Base-by-base conservation (phyloP, 2,888 invertebrate genomes). In the Hypomecis atomaria region DNA sequence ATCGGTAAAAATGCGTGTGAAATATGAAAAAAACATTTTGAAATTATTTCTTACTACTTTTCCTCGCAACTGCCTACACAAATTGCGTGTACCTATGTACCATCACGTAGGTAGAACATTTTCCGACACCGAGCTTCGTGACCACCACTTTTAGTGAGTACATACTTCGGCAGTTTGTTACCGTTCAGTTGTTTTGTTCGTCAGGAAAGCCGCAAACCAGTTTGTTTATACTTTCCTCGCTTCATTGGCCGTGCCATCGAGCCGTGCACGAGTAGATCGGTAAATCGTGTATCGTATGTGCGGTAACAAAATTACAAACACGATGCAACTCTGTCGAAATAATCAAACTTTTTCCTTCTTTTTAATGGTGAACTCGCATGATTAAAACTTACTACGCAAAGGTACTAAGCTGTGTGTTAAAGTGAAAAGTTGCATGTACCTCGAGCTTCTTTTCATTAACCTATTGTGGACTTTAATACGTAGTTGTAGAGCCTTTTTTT, bases 211-310 rank as follows among this genome's bases (percentile, higher is more conserved):
- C 71, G 74, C 74, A 81, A 85, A 85, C 85, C 83, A 77, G 85
- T 86, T 86, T 84, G 79, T 81, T 81, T 78, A 77, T 80, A 78
- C 78, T 75, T 78, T 76, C 74, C 76, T 75, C 72, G 67, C 71
- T 69, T 65, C 63, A 64, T 62, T 71, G 68, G 65, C 52, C 62
- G 69, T 68, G 63, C 59, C 54, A 66, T 59, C 63, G 54, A 66
- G 45, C 23, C 48, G 45, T 45, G 42, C 49, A 52, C 54, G 52
- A 33, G 10, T 13, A 23, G 23, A 3, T 23, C 23, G 23, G 23
- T 23, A 23, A 23, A 23, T 23, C 4, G 33, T 47, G 48, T 55
- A 58, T 48, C 47, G 55, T 54, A 54, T 57, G 55, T 63, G 53
- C 8, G 9, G 59, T 43, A 49, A 56, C 13, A 38, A 56, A 45